These are phyloP conservation scores for Leucophenga maculata DNA, from an alignment of 2,888 invertebrate genomes.

Conservation along the genomic window DNA sequence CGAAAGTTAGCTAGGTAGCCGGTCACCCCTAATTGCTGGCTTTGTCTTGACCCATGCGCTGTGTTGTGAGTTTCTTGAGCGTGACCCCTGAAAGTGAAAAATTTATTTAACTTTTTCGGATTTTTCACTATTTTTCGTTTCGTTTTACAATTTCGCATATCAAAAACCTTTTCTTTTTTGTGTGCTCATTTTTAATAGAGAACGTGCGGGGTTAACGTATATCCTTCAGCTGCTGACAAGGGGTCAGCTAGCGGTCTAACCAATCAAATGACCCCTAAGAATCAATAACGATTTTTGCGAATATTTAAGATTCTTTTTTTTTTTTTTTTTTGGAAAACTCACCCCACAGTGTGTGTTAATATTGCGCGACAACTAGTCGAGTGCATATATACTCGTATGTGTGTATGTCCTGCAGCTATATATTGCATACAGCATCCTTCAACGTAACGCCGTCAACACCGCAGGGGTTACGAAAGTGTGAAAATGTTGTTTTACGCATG, in stretches of 20 bases:
- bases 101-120: slow-evolving; percentile 16
- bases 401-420: too few species aligned
- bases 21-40: slow-evolving; percentile 40
- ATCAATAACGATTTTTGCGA: slow-evolving; percentile 1
- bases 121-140: background rate
- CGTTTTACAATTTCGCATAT: too few species aligned
- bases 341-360: too few species aligned
- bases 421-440: too few species aligned
- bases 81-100: slow-evolving; percentile 47
- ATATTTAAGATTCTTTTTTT: slow-evolving; percentile 14
- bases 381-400: too few species aligned
- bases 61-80: slow-evolving; percentile 41
- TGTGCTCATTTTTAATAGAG: background rate
- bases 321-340: background rate
- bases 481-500: slow-evolving; percentile 29
- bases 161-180: too few species aligned
- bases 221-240: slow-evolving; percentile 48
- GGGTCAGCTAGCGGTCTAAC: slow-evolving; percentile 48
- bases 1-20: slow-evolving; percentile 33
- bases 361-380: too few species aligned
- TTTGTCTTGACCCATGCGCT: slow-evolving; percentile 30
- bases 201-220: slow-evolving; percentile 36
- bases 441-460: slow-evolving; percentile 12
- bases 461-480: slow-evolving; percentile 38
- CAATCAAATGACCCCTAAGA: slow-evolving; percentile 28